Evolutionary conservation across 1,140 invertebrate species (phyloP).

Genomic region (Cydia strobilella): DNA sequence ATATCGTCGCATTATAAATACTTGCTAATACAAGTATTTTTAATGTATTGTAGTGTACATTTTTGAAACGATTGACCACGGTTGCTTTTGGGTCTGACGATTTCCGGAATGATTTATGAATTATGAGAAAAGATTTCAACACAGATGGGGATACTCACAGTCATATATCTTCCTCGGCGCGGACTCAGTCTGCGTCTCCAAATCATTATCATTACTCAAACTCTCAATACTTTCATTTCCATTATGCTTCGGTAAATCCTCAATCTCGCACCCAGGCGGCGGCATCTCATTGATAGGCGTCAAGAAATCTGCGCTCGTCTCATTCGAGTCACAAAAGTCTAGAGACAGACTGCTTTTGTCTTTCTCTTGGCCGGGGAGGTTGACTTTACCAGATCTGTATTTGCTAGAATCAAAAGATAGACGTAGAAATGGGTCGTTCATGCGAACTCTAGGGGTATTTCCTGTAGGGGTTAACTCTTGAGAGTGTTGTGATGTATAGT

Average conservation of each 20-base stretch:
- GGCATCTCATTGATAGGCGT: conserved; percentile 80
- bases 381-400: conserved; percentile 60
- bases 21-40: too few relatives aligned
- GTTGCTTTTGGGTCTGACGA: too few relatives aligned
- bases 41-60: too few relatives aligned
- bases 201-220: conserved; percentile 69
- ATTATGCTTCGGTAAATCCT: conserved; percentile 69
- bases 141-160: conserved; percentile 44
- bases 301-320: conserved; percentile 78
- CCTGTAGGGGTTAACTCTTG: conserved; percentile 70
- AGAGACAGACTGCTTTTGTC: conserved; percentile 74
- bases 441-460: conserved; percentile 56
- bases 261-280: conserved; percentile 70
- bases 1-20: too few relatives aligned
- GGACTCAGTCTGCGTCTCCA: conserved; percentile 73
- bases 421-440: conserved; percentile 68
- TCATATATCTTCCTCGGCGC: conserved; percentile 62
- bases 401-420: conserved; percentile 73
- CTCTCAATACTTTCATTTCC: conserved; percentile 70
- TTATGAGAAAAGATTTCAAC: too few relatives aligned
- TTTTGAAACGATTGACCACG: too few relatives aligned
- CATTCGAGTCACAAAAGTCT: conserved; percentile 77
- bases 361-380: conserved; percentile 49
- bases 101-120: too few relatives aligned
- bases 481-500: conserved; percentile 75